A percentile compares a stretch with the other conserved stretches of the same genome.
These are phyloP conservation scores for Seira ritae DNA, from an alignment of 2,888 invertebrate species.

Conservation along the genomic window DNA sequence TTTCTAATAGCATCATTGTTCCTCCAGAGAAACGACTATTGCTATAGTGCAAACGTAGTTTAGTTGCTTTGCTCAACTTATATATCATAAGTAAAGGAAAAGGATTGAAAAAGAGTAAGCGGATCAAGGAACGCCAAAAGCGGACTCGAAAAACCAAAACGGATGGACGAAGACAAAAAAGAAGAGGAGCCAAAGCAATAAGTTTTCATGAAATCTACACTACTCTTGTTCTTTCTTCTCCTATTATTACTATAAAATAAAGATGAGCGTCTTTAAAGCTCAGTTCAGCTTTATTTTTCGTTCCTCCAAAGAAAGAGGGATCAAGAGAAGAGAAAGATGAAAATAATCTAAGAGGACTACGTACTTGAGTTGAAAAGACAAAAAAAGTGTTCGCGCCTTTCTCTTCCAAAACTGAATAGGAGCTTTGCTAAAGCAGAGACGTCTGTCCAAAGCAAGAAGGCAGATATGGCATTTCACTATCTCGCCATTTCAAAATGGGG, in stretches of 20 bases:
- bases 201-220: conserved; percentile 62
- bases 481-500: not conserved
- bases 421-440: conserved; percentile 13
- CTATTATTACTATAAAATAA: conserved; percentile 46
- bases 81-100: conserved; percentile 42
- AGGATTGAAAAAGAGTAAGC: conserved; percentile 44
- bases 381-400: conserved; percentile 8
- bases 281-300: not conserved
- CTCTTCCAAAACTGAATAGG: not conserved
- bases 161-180: not conserved
- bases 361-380: not conserved
- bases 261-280: conserved; percentile 26
- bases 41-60: no score
- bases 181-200: conserved; percentile 39
- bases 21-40: no score
- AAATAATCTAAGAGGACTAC: not conserved
- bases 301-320: conserved; percentile 40
- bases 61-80: no score
- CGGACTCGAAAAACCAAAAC: conserved; percentile 19
- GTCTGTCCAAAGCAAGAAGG: not conserved
- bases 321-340: conserved; percentile 24
- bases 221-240: not conserved
- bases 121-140: conserved; percentile 48
- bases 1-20: no score
- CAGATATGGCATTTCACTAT: not conserved